phyloP scores from a whole-genome alignment of 2,888 invertebrate genomes.

The Spodoptera littoralis region DNA sequence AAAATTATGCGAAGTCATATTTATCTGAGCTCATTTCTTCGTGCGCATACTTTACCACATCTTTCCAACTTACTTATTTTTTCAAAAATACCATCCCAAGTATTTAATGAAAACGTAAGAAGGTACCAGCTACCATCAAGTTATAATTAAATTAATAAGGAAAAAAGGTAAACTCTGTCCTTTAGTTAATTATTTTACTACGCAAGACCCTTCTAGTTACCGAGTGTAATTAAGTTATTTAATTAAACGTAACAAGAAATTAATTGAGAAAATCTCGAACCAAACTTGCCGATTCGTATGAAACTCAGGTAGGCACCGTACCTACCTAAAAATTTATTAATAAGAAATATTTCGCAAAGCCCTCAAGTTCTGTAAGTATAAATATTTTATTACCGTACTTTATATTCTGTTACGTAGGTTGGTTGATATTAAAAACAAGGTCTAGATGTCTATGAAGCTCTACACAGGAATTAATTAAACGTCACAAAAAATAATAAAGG shows the following conservation, averaged over 20 bases:
- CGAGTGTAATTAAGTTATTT: conserved; percentile 1
- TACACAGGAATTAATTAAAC: too few species aligned
- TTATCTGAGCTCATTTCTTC: conserved; percentile 52
- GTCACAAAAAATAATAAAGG: too few species aligned
- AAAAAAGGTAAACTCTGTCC: conserved; percentile 6
- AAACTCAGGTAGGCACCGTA: too few species aligned
- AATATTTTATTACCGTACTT: background rate
- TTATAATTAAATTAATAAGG: conserved; percentile 6
- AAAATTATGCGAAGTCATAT: conserved; percentile 45
- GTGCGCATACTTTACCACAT: conserved; percentile 31
- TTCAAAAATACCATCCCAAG: background rate
- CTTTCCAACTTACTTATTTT: conserved; percentile 2
- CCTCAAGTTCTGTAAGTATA: too few species aligned
- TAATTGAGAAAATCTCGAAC: background rate
- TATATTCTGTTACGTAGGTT: too few species aligned
- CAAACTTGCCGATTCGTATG: background rate
- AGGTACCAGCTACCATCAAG: conserved; percentile 3
- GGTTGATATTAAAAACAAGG: too few species aligned
- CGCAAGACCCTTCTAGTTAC: background rate
- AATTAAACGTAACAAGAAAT: background rate
- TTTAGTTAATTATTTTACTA: conserved; percentile 15
- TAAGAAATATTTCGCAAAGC: too few species aligned
- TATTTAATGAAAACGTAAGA: conserved; percentile 17
- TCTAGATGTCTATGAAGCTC: too few species aligned
- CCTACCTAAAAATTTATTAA: too few species aligned